Evolutionary conservation across 1,140 invertebrate species (phyloP).

Genomic region (Oncopodura yosiiana): DNA sequence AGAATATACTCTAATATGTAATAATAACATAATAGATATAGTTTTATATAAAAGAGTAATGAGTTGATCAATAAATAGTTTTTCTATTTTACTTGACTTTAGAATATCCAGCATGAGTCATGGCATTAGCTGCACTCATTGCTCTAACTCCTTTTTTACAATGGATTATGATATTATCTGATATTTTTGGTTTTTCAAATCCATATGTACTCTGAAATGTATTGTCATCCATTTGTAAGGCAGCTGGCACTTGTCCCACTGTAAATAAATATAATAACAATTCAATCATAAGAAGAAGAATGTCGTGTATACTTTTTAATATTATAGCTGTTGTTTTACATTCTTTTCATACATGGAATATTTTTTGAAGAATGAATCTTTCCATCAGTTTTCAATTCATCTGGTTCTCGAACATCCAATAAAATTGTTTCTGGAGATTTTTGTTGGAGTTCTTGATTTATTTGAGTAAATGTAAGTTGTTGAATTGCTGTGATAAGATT

Average conservation of each 20-base stretch:
- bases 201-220: slow-evolving; percentile 7
- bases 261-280: background rate
- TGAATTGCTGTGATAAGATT: slow-evolving; percentile 8
- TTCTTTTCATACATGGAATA: slow-evolving; percentile 18
- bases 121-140: background rate
- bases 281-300: background rate
- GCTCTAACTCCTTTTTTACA: slow-evolving; percentile 11
- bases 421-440: slow-evolving; percentile 6
- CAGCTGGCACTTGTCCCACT: slow-evolving; percentile 17
- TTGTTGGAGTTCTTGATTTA: slow-evolving; percentile 19
- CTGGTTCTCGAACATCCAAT: slow-evolving; percentile 27
- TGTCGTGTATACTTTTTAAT: background rate
- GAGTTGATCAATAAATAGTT: too few species aligned
- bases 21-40: background rate
- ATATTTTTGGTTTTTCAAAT: slow-evolving; percentile 11
- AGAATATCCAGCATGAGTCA: background rate
- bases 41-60: background rate
- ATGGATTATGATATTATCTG: slow-evolving; percentile 9
- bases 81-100: slow-evolving; percentile 10
- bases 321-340: too few species aligned
- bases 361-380: slow-evolving; percentile 18
- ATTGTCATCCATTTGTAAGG: slow-evolving; percentile 2
- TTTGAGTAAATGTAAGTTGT: slow-evolving; percentile 19
- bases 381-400: slow-evolving; percentile 21
- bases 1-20: slow-evolving; percentile 13